A percentile compares a stretch with the other conserved stretches of the same genome.
Conservation (phyloP, 1,140 invertebrate genomes). For the Drepana arcuata region DNA sequence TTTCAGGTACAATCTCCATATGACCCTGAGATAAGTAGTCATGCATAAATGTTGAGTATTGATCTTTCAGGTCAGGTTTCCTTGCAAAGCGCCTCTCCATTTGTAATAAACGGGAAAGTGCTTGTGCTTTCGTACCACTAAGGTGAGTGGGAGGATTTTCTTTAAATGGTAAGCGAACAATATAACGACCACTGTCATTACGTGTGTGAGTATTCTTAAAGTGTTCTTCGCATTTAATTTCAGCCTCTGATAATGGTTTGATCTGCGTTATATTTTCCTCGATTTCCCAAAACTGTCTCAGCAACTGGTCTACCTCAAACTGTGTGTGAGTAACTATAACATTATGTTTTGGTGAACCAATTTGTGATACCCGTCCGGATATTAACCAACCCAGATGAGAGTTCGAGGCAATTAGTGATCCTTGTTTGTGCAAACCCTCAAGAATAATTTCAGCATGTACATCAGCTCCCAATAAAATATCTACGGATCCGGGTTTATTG, state of each 20-base stretch:
- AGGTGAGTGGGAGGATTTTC: constrained; percentile 3
- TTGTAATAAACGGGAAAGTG: constrained; percentile 7
- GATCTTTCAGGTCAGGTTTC: constrained; percentile 5
- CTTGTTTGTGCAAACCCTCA: neutral
- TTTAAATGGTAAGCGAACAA: constrained; percentile 16
- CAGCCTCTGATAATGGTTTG: constrained; percentile 6
- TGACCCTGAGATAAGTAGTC: constrained; percentile 8
- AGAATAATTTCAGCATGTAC: neutral
- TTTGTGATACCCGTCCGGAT: too few relatives aligned
- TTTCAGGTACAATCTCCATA: constrained; percentile 11
- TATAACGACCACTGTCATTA: constrained; percentile 11
- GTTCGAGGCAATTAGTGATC: neutral
- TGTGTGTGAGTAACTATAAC: too few relatives aligned
- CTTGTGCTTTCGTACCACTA: constrained; percentile 6
- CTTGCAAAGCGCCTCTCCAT: constrained; percentile 11
- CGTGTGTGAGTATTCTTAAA: constrained; percentile 12
- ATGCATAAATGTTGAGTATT: constrained; percentile 12
- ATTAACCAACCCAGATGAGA: neutral
- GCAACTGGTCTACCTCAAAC: constrained; percentile 15
- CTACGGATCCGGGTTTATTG: neutral
- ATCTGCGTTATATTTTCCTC: constrained; percentile 2
- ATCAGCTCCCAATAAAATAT: neutral
- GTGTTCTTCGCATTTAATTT: constrained; percentile 21
- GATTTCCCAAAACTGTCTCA: constrained; percentile 14
- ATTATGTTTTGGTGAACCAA: too few relatives aligned